Base-by-base conservation (phyloP, 1,140 invertebrate species). In the Palaemon carinicauda region DNA sequence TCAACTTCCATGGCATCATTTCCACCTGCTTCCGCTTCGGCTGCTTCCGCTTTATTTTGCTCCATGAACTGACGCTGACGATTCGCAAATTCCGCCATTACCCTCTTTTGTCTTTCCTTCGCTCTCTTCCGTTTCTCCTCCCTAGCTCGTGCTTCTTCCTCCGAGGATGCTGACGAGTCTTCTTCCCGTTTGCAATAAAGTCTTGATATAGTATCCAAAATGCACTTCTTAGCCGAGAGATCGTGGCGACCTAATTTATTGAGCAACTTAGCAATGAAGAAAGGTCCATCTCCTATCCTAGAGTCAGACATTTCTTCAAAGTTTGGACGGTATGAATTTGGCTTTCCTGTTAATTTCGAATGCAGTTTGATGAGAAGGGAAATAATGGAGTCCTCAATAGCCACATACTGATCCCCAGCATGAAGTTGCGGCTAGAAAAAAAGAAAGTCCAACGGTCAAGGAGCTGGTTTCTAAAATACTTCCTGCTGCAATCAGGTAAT, bases 21-120 rank as follows among this genome's bases (percentile, higher is more conserved):
- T 54, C 71, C 85, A 52, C 92, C 92, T 87, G 93, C 93, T 54
- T 92, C 92, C 87, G 93, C 93, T 74, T 92, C 92, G 92, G 89
- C 88, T 89, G 91, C 90, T 88, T 93, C 94, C 80, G 92, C 94
- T 92, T 94, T 94, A 94, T 95, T 94, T 88, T 95, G 94, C 90
- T 97, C 95, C 95, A 98, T 95, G 91, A 98, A 98, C 90, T 96
- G 95, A 90, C 96, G 96, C 91, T 98, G 97, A 87, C 96, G 95
- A 21, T 95, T 95, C 0, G 96, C 96, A 93, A 98, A 98, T 90
- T 98, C 96, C 52, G 95, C 95, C 95, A 99, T 98, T 74, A 99
- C 91, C 91, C 97, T 96, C 90, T 96, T 94, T 91, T 98, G 97
- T 19, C 97, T 94, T 90, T 98, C 97, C 87, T 95, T 95, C 0